phyloP scores from a whole-genome alignment of 1,140 invertebrate species.

The Temnothorax curvispinosus region DNA sequence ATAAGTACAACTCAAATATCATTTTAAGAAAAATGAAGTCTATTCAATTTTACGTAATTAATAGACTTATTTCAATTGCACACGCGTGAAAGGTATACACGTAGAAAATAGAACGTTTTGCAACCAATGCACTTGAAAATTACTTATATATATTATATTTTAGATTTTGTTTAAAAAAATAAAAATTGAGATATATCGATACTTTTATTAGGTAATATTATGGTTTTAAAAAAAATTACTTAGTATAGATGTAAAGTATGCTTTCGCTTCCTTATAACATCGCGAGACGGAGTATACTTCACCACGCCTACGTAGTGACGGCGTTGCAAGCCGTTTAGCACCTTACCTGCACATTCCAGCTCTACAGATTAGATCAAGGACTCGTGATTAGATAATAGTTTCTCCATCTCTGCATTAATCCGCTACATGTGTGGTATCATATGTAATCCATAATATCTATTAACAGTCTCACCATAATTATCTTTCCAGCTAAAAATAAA shows the following conservation, averaged over 20 bases:
- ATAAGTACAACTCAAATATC: background rate
- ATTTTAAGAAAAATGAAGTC: background rate
- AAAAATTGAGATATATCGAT: background rate
- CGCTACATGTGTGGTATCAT: background rate
- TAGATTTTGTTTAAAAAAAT: background rate
- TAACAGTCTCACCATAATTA: conserved; percentile 11
- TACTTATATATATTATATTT: background rate
- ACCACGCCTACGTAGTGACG: background rate
- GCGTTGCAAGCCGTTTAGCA: conserved; percentile 8
- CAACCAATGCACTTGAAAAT: background rate
- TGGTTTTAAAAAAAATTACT: background rate
- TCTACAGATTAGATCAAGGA: conserved; percentile 3
- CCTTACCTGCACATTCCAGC: background rate
- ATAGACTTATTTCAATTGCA: background rate
- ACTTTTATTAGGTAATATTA: background rate
- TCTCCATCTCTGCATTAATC: background rate
- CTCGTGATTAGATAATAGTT: conserved; percentile 46
- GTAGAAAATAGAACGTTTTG: background rate
- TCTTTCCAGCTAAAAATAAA: conserved; percentile 11
- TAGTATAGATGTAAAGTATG: background rate
- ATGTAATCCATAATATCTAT: background rate
- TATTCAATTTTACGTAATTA: background rate
- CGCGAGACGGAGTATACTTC: background rate
- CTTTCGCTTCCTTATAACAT: background rate
- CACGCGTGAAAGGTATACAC: background rate